A percentile compares a stretch with the other conserved stretches of the same genome.
These are phyloP conservation scores for Geodia barretti DNA, from an alignment of 37 sponge, comb jelly and placozoan species.

Conservation along the genomic window DNA sequence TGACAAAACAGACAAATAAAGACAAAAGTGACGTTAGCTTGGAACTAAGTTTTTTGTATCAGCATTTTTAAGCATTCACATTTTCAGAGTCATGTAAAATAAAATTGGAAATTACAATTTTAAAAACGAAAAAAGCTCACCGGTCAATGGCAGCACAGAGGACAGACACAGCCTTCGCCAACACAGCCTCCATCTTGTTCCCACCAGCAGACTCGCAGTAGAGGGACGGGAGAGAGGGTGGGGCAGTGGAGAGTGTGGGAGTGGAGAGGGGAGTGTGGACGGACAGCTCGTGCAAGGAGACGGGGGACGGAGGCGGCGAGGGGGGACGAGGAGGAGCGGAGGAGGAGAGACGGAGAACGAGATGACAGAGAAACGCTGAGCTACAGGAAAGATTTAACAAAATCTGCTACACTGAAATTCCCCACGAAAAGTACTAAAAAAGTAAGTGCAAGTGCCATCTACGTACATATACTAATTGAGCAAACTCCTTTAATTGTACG, in stretches of 20 bases:
- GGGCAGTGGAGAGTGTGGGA: not conserved
- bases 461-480: too few relatives aligned
- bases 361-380: not conserved
- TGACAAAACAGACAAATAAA: too few relatives aligned
- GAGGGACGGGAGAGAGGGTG: constrained; percentile 33
- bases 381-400: not conserved
- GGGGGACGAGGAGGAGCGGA: not conserved
- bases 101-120: not conserved
- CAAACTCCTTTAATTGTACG: too few relatives aligned
- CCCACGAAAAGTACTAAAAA: too few relatives aligned
- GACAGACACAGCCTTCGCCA: constrained; percentile 7
- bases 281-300: not conserved
- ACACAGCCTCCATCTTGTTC: constrained; percentile 20
- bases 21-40: too few relatives aligned
- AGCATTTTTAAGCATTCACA: too few relatives aligned
- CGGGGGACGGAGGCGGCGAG: constrained; percentile 12
- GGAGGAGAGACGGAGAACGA: constrained; percentile 6
- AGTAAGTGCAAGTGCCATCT: too few relatives aligned
- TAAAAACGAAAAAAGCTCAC: not conserved
- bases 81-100: not conserved
- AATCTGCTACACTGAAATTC: too few relatives aligned
- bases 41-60: too few relatives aligned
- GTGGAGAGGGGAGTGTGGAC: constrained; percentile 13
- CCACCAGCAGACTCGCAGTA: constrained; percentile 19
- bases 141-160: constrained; percentile 8